Evolutionary conservation across 1,140 invertebrate species (phyloP).

Genomic region (Bombus affinis): DNA sequence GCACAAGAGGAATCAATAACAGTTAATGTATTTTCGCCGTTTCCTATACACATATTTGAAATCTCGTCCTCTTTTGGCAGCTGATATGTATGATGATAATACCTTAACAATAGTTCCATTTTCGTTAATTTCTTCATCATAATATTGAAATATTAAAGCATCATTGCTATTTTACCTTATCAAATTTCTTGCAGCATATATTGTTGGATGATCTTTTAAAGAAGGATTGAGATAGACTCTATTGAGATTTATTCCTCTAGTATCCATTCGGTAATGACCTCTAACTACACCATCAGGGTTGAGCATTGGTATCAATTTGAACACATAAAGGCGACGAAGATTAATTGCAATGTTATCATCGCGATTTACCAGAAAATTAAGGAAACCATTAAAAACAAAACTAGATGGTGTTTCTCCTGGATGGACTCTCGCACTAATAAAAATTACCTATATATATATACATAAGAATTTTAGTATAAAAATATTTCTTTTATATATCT

Average conservation of each 20-base stretch:
- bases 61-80: conserved; percentile 76
- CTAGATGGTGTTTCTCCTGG: conserved; percentile 96
- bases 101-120: conserved; percentile 74
- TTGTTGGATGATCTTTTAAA: conserved; percentile 89
- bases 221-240: conserved; percentile 92
- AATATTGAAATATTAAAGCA: conserved; percentile 73
- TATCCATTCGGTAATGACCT: conserved; percentile 95
- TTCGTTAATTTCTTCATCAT: conserved; percentile 33
- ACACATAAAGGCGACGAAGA: conserved; percentile 91
- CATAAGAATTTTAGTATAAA: conserved; percentile 20
- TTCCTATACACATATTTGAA: conserved; percentile 65
- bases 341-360: conserved; percentile 89
- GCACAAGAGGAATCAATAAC: conserved; percentile 55
- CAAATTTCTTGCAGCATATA: conserved; percentile 91
- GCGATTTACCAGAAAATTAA: conserved; percentile 89
- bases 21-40: conserved; percentile 67
- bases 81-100: conserved; percentile 83
- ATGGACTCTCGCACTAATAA: conserved; percentile 95
- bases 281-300: conserved; percentile 96
- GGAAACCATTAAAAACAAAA: conserved; percentile 96
- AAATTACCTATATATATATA: conserved; percentile 86
- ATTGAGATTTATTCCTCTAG: conserved; percentile 94
- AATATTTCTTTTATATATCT: background rate
- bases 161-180: conserved; percentile 84
- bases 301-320: conserved; percentile 96